Percentiles rank a stretch among this genome's conserved stretches.
Conservation (phyloP, 2,888 invertebrate genomes). For the Drosophila recens region DNA sequence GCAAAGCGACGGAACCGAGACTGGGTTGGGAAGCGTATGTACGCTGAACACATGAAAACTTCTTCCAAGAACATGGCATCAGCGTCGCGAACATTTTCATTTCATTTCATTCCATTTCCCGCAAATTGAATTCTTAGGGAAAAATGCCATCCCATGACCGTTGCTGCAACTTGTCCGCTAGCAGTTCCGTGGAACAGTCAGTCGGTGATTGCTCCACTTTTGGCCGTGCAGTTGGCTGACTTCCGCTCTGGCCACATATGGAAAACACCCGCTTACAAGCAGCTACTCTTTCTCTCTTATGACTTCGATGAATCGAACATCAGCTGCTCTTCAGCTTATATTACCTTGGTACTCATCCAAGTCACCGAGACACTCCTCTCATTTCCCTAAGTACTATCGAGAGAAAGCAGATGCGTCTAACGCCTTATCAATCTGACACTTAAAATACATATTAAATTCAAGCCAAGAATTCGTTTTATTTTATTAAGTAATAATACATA, state of each 20-base stretch:
- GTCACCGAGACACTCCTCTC: constrained; percentile 4
- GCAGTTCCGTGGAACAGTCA: constrained; percentile 57
- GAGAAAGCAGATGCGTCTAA: constrained; percentile 5
- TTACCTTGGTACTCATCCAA: constrained; percentile 5
- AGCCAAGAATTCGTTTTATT: background rate
- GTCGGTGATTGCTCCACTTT: constrained; percentile 68
- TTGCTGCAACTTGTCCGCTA: constrained; percentile 48
- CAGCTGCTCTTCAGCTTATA: constrained; percentile 29
- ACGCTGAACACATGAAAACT: constrained; percentile 59
- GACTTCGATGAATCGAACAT: constrained; percentile 20
- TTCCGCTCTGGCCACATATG: constrained; percentile 58
- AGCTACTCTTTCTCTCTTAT: constrained; percentile 8
- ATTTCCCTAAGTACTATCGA: constrained; percentile 6
- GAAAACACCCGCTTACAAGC: constrained; percentile 19
- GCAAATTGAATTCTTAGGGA: constrained; percentile 65
- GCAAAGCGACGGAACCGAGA: constrained; percentile 11
- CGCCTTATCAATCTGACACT: background rate
- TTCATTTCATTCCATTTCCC: constrained; percentile 42
- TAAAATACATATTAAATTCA: constrained; percentile 6
- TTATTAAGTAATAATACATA: too few relatives aligned
- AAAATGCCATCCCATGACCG: constrained; percentile 48
- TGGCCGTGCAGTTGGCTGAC: constrained; percentile 43
- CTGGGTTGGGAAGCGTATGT: constrained; percentile 30
- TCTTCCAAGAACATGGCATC: constrained; percentile 66
- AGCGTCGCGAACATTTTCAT: constrained; percentile 69